phyloP scores from a whole-genome alignment of 2,113 vertebrate species.

The Elephantulus edwardii region DNA sequence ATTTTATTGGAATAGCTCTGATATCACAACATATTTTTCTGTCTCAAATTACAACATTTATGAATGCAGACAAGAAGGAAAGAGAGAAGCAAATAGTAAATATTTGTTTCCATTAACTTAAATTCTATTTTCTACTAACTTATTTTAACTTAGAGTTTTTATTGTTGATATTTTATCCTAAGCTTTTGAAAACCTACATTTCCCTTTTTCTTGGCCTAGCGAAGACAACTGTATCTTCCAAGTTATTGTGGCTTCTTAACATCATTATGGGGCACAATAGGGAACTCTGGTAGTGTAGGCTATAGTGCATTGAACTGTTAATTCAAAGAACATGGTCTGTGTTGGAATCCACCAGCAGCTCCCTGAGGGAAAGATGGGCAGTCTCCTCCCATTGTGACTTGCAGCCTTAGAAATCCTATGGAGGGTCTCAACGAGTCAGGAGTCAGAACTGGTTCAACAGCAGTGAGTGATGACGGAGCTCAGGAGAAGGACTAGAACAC shows the following conservation, averaged over 20 bases:
- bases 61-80: not conserved
- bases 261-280: not conserved
- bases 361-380: too few relatives aligned
- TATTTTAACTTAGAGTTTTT: not conserved
- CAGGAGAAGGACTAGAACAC: not conserved
- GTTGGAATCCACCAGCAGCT: too few relatives aligned
- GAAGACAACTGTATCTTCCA: not conserved
- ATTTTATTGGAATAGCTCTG: constrained; percentile 1
- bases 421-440: too few relatives aligned
- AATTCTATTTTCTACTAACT: not conserved
- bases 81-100: not conserved
- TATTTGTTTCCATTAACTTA: not conserved
- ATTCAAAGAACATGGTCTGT: too few relatives aligned
- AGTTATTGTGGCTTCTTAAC: not conserved
- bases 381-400: too few relatives aligned
- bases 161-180: not conserved
- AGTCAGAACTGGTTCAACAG: too few relatives aligned
- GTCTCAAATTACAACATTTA: constrained; percentile 11
- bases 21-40: not conserved
- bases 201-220: not conserved
- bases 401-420: too few relatives aligned
- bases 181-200: not conserved
- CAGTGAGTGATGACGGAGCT: too few relatives aligned
- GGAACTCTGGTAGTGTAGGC: too few relatives aligned
- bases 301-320: too few relatives aligned